Conservation (phyloP, 2,113 vertebrate species). For the Jacana jacana region DNA sequence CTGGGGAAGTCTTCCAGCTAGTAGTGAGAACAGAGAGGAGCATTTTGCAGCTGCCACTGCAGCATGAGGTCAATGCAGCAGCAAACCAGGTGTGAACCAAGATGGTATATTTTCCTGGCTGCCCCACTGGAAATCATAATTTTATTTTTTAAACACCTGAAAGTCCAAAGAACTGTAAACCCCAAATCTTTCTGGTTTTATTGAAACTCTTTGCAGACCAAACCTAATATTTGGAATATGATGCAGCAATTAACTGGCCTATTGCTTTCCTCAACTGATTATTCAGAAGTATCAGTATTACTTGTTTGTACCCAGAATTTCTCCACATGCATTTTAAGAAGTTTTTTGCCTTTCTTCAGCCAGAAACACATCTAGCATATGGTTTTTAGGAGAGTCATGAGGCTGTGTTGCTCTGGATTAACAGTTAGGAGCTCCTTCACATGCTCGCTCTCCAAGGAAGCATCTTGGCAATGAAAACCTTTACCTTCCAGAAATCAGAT, state of each 20-base stretch:
- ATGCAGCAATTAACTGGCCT: not conserved
- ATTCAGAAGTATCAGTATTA: not conserved
- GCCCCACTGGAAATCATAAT: not conserved
- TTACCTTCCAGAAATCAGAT: constrained; percentile 73
- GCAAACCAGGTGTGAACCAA: not conserved
- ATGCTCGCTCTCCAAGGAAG: not conserved
- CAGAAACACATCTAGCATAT: not conserved
- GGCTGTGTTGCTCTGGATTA: rapidly evolving
- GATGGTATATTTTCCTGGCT: not conserved
- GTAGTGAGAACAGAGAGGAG: not conserved
- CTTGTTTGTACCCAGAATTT: not conserved
- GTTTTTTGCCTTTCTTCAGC: not conserved
- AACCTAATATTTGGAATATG: not conserved
- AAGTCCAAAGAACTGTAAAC: not conserved
- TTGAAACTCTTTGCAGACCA: not conserved
- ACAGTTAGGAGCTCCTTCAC: not conserved
- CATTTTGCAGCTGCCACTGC: not conserved
- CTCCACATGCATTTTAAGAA: not conserved
- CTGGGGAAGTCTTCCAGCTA: not conserved
- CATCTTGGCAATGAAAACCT: not conserved
- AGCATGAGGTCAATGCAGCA: not conserved
- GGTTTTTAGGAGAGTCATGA: rapidly evolving
- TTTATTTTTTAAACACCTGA: not conserved
- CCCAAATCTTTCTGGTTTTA: not conserved
- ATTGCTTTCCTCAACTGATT: not conserved